Evolutionary conservation across 2,113 vertebrate genomes (phyloP).

Genomic region (Nycticorax nycticorax): DNA sequence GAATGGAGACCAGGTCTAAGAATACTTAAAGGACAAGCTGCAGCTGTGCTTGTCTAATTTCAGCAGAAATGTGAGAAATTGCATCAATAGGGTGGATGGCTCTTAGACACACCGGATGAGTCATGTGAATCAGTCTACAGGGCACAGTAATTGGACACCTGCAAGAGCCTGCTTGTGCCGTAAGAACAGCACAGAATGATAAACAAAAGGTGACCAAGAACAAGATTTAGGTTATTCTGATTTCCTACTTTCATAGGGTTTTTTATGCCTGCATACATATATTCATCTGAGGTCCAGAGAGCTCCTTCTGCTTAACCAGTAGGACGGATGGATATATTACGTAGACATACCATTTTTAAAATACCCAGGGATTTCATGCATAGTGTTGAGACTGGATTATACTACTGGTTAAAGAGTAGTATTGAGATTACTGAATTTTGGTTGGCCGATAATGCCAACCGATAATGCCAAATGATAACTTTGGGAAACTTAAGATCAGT

Average conservation of each 20-base stretch:
- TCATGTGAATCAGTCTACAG: background rate
- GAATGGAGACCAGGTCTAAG: background rate
- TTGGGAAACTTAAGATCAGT: background rate
- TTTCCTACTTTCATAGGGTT: background rate
- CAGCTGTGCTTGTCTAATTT: constrained; percentile 27
- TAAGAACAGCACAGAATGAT: background rate
- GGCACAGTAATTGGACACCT: background rate
- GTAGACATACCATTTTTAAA: background rate
- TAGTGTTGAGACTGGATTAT: background rate
- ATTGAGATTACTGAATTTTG: background rate
- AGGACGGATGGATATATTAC: background rate
- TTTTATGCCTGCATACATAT: background rate
- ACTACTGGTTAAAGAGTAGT: background rate
- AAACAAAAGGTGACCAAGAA: background rate
- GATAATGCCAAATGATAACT: background rate
- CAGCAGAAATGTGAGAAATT: constrained; percentile 12
- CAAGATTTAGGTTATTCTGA: background rate
- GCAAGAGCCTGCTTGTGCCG: background rate
- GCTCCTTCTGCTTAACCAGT: background rate
- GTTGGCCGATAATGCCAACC: background rate
- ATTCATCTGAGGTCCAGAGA: background rate
- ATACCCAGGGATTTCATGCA: background rate
- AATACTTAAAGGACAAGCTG: constrained; percentile 9
- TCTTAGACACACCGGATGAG: background rate
- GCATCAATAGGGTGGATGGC: constrained; percentile 12